These are phyloP conservation scores for Oceanodroma leucorhoa DNA, from an alignment of 2,797 vertebrate genomes.

Conservation along the genomic window DNA sequence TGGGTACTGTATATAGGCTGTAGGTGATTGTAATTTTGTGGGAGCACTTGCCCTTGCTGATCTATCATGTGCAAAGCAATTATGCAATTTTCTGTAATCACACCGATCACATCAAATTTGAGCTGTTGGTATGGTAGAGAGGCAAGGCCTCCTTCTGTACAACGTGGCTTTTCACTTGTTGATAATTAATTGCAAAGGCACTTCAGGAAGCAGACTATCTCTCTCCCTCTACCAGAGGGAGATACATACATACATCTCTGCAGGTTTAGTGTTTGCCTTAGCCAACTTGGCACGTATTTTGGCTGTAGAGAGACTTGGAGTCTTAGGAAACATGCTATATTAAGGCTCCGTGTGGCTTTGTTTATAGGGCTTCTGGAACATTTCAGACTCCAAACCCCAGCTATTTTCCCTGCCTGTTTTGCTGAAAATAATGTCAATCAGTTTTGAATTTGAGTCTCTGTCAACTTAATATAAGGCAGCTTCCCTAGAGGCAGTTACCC, in stretches of 20 bases:
- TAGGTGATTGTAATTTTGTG: not conserved
- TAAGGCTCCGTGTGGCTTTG: not conserved
- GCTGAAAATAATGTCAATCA: not conserved
- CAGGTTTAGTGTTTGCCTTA: not conserved
- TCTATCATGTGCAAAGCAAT: not conserved
- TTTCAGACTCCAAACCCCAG: not conserved
- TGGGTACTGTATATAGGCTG: rapidly evolving
- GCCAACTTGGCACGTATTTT: not conserved
- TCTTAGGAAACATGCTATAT: not conserved
- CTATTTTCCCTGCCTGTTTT: not conserved
- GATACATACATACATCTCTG: not conserved
- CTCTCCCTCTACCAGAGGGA: not conserved
- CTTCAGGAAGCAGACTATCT: not conserved
- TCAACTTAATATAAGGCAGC: not conserved
- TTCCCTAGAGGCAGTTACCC: not conserved
- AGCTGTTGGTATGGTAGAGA: not conserved
- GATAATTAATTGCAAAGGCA: not conserved
- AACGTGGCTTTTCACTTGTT: not conserved
- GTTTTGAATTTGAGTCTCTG: not conserved
- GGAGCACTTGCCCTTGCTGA: not conserved
- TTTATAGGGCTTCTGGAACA: not conserved
- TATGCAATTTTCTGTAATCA: not conserved
- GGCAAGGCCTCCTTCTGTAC: not conserved
- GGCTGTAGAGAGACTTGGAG: not conserved
- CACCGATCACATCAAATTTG: rapidly evolving